Percentiles rank a stretch among this genome's conserved stretches.
Evolutionary conservation across 1,140 invertebrate genomes (phyloP).

Genomic region (Sesamia nonagrioides): DNA sequence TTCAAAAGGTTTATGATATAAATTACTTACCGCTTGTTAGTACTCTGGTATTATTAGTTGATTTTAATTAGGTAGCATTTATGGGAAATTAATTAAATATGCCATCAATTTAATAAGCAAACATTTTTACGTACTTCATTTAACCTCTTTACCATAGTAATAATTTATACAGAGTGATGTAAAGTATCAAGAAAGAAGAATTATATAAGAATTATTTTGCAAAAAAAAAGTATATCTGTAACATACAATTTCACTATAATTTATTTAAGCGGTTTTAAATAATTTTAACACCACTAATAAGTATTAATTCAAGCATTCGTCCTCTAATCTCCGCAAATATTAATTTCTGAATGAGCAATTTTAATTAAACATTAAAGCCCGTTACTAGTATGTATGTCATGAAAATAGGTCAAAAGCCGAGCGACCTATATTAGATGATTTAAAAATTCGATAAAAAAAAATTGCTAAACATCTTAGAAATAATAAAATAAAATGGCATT

Average conservation of each 20-base stretch:
- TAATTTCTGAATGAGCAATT: neutral
- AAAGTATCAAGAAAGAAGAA: neutral
- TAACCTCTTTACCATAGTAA: neutral
- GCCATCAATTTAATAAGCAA: neutral
- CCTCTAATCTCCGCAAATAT: neutral
- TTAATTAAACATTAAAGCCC: neutral
- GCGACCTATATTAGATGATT: no score
- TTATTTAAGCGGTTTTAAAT: no score
- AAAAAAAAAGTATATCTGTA: no score
- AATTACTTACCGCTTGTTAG: neutral
- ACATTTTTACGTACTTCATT: neutral
- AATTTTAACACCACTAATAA: neutral
- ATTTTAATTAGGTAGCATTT: no score
- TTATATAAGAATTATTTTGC: no score
- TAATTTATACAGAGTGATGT: neutral
- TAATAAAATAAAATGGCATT: neutral
- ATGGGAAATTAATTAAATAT: neutral
- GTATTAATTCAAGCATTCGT: neutral
- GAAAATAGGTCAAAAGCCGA: neutral
- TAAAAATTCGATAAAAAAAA: neutral
- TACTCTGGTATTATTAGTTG: no score
- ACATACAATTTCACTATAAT: no score
- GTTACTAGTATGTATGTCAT: slow-evolving; percentile 12
- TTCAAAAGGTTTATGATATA: neutral
- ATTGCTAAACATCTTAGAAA: neutral